Conservation (phyloP, 2,797 vertebrate genomes). For the Podargus strigoides region DNA sequence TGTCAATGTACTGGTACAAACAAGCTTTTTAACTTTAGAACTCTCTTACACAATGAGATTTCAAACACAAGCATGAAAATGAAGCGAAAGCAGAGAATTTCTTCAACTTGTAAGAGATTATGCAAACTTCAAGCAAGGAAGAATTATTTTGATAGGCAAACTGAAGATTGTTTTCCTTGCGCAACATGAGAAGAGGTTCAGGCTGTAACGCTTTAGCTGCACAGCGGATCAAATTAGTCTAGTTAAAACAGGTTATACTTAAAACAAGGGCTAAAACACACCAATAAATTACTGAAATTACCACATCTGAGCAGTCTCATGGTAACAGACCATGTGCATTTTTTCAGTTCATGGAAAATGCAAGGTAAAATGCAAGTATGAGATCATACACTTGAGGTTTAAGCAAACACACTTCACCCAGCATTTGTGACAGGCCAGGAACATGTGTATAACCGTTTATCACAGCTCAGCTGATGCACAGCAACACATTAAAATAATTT, state of each 20-base stretch:
- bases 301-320: not conserved
- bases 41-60: not conserved
- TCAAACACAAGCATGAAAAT: not conserved
- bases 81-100: not conserved
- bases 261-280: conserved; percentile 21
- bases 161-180: not conserved
- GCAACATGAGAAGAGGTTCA: not conserved
- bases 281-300: not conserved
- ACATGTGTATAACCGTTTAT: not conserved
- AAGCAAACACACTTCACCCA: not conserved
- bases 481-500: not conserved
- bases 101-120: not conserved
- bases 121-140: not conserved
- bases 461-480: not conserved
- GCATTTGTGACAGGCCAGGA: not conserved
- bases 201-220: not conserved
- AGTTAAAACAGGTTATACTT: conserved; percentile 4
- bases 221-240: not conserved
- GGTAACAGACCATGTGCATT: not conserved
- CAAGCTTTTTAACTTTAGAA: not conserved
- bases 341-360: not conserved
- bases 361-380: not conserved
- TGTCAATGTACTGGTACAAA: not conserved
- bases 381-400: not conserved
- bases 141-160: not conserved